Conservation (phyloP, 2,797 vertebrate species). For the Chromis chromis region DNA sequence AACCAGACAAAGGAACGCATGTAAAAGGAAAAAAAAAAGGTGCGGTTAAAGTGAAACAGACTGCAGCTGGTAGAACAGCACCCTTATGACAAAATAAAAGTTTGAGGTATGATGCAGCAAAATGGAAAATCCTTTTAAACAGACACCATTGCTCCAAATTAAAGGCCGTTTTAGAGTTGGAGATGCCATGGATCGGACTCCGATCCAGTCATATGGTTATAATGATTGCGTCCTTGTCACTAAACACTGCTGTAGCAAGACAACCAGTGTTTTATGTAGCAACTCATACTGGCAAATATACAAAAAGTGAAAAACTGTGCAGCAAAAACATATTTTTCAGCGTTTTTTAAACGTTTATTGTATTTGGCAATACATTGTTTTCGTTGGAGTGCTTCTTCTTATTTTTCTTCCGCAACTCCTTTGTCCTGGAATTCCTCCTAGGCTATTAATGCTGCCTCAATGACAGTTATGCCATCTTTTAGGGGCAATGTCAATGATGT, state of each 20-base stretch:
- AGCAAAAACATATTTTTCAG: neutral
- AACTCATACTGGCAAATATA: neutral
- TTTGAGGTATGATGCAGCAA: too few species aligned
- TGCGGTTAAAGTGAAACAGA: slow-evolving; percentile 1
- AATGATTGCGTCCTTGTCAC: neutral
- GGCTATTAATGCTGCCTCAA: too few species aligned
- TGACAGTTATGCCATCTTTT: too few species aligned
- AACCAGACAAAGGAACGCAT: neutral
- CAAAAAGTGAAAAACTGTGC: neutral
- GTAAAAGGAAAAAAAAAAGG: neutral
- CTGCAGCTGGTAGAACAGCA: neutral
- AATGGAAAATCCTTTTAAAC: too few species aligned
- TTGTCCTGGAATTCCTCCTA: too few species aligned
- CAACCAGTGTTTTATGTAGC: neutral
- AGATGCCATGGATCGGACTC: neutral
- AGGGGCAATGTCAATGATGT: too few species aligned
- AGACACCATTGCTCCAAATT: too few species aligned
- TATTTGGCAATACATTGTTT: too few species aligned
- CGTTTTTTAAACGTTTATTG: neutral
- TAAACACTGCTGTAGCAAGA: neutral
- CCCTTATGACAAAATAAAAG: too few species aligned
- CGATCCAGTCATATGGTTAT: neutral
- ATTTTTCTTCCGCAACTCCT: too few species aligned
- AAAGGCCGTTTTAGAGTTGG: neutral
- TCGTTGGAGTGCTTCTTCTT: too few species aligned